Evolutionary conservation across 2,797 vertebrate genomes (phyloP), one percentile per base, ranked within the genome.

Genomic region (Sus cebifrons): DNA sequence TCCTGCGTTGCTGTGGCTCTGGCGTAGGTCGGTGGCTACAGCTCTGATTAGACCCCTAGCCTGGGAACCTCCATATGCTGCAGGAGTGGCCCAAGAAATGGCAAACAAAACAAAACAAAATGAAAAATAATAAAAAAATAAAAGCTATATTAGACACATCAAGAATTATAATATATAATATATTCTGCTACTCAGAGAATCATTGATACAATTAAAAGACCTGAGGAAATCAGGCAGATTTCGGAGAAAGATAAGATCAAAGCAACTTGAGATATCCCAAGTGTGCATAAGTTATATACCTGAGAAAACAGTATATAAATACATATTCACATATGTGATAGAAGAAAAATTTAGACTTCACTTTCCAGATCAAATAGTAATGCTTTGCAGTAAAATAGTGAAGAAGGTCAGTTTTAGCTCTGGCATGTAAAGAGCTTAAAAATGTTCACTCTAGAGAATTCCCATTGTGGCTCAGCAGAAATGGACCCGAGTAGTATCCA

Each of bases 231-330:
- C 11, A 73, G 25, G 16, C 32, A 71, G 27, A 65, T 71, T 71
- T 91, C 73, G 56, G 27, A 58, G 44, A 86, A 85, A 71, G 71
- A 79, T 25, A 40, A 70, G 36, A 77, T 94, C 29, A 86, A 86
- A 85, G 27, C 56, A 49, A 73, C 56, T 56, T 86, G 2, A 54
- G 52, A 64, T 65, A 32, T 78, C 6, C 16, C 3, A 52, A 78
- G 84, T 94, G 3, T 44, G 70, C 10, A 23, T 32, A 56, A 78
- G 15, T 78, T 58, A 62, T 62, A 27, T 62, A 85, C 5, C 36
- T 77, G 13, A 83, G 60, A 52, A 52, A 86, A 71, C 62, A 89
- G 56, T 44, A 32, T 29, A 29, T 89, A 40, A 67, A 74, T 65
- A 15, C 15, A 87, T 81, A 36, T 36, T 89, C 29, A 84, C n/a